These are phyloP conservation scores for Acronicta psi DNA, from an alignment of 2,888 invertebrate genomes.

Conservation along the genomic window DNA sequence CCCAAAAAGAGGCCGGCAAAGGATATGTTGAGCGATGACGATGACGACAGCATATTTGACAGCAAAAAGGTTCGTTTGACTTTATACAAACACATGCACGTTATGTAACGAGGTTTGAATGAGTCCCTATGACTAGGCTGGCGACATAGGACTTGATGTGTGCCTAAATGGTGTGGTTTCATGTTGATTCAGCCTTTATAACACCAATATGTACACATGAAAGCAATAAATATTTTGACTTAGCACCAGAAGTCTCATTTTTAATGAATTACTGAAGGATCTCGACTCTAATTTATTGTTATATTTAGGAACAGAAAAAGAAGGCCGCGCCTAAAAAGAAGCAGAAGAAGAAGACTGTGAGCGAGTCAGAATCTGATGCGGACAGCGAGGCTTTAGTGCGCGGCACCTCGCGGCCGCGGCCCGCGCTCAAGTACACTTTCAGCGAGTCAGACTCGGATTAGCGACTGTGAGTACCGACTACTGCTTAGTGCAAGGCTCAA, in stretches of 20 bases:
- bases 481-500: too few species aligned
- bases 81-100: too few species aligned
- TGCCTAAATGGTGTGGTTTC: too few species aligned
- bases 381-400: constrained; percentile 40
- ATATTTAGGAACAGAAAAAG: constrained; percentile 74
- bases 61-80: constrained; percentile 79
- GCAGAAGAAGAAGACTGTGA: constrained; percentile 72
- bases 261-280: too few species aligned
- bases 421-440: constrained; percentile 81
- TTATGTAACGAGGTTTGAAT: too few species aligned
- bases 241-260: too few species aligned
- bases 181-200: too few species aligned
- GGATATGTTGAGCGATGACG: constrained; percentile 73
- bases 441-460: constrained; percentile 80
- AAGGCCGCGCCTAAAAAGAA: constrained; percentile 80
- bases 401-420: constrained; percentile 62
- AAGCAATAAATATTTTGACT: too few species aligned
- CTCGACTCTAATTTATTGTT: background rate
- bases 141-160: too few species aligned
- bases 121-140: too few species aligned
- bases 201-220: too few species aligned
- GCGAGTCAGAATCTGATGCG: constrained; percentile 70
- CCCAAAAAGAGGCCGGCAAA: constrained; percentile 81
- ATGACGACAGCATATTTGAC: constrained; percentile 85
- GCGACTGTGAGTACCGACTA: constrained; percentile 13